Evolutionary conservation across 2,113 vertebrate genomes (phyloP), one percentile per base, ranked within the genome.

Genomic region (Oncorhynchus gorbuscha): DNA sequence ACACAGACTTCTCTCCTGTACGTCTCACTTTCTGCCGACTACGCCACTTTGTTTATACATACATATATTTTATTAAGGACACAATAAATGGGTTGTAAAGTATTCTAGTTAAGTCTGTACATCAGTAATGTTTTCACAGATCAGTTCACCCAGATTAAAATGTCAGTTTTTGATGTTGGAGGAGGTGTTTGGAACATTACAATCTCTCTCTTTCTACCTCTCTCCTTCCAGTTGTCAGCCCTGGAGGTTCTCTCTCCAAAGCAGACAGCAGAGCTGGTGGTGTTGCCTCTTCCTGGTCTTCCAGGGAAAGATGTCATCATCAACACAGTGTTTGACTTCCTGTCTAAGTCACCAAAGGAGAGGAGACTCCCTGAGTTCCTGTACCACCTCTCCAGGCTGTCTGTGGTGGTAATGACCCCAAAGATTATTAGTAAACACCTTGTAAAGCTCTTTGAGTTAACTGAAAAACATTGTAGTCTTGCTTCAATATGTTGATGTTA

Each of bases 241-340:
- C 61, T 93, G 2, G 35, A 0, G 1, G 39, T 83, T 71, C 84
- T 93, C 58, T 81, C 79, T 66, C 73, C 85, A 11, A 11, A 26
- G 0, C 92, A 93, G 81, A 79, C 1, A 0, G 90, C 79, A 11
- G 85, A 89, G 73, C 81, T 93, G 75, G 71, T 93, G 82, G 55
- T 85, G 35, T 32, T 81, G 24, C 39, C 0, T 22, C 58, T 69
- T 51, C 75, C 86, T 3, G 18, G 11, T 45, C 73, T 81, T n/a
- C 79, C 68, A 9, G 68, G 74, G 1, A 82, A 78, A 77, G 76
- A 78, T 2, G 3, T 55, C 26, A 0, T 92, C 72, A 90, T 93
- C 79, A 83, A 87, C 12, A 4, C 0, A 13, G 71, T 92, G 45
- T 91, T 93, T 39, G 79, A 92, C 59, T 61, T 79, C 76, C 76